Conservation (phyloP, 1,140 invertebrate genomes). For the Nebria ingens region DNA sequence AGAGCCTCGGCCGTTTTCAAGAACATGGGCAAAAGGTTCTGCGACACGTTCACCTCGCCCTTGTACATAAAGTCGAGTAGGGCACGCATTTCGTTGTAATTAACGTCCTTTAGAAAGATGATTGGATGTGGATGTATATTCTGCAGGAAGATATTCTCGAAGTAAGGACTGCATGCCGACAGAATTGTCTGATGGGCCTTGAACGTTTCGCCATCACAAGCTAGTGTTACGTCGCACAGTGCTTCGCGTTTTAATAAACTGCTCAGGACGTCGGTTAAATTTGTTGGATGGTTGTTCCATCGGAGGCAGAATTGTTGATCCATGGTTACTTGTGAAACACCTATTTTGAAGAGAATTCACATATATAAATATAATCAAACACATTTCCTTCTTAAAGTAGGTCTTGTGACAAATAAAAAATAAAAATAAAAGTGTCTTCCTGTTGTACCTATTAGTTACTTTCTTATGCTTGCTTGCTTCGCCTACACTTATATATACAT, state of each 20-base stretch:
- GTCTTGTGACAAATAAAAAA: no score
- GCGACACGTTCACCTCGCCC: constrained; percentile 80
- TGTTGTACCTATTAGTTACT: no score
- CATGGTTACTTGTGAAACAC: constrained; percentile 42
- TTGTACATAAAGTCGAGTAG: constrained; percentile 86
- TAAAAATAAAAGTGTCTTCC: no score
- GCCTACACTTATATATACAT: no score
- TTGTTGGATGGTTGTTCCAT: constrained; percentile 88
- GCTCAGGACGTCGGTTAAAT: constrained; percentile 78
- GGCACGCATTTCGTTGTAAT: constrained; percentile 76
- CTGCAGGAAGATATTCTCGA: constrained; percentile 85
- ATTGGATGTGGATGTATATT: constrained; percentile 86
- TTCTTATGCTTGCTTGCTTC: no score
- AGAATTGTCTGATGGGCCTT: constrained; percentile 90
- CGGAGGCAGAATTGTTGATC: constrained; percentile 90
- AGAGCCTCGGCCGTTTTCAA: constrained; percentile 83
- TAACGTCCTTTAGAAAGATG: constrained; percentile 83
- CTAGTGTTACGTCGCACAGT: constrained; percentile 85
- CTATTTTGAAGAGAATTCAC: no score
- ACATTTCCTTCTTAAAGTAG: no score
- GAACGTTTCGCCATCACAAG: constrained; percentile 83
- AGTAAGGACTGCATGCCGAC: constrained; percentile 89
- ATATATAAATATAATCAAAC: no score
- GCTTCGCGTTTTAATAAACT: constrained; percentile 75
- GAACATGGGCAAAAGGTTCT: constrained; percentile 77